A percentile compares a stretch with the other conserved stretches of the same genome.
phyloP scores from a whole-genome alignment of 1,140 invertebrate species.

The Drosophila novamexicana region DNA sequence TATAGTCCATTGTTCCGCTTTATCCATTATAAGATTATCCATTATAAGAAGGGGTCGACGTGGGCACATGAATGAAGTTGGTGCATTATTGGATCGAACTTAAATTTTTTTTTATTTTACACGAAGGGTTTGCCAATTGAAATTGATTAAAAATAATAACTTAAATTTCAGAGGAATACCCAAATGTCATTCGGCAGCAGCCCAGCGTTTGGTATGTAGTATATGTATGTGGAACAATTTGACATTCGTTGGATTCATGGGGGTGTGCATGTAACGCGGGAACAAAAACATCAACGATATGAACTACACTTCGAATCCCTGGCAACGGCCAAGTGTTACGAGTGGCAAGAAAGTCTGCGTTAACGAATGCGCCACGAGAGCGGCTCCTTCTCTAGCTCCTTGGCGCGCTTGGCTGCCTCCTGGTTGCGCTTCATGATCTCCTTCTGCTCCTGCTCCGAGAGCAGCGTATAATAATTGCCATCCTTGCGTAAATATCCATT shows the following conservation, averaged over 20 bases:
- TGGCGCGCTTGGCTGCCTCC: conserved; percentile 59
- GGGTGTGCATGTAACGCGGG: background rate
- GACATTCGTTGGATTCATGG: conserved; percentile 16
- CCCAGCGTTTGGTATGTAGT: conserved; percentile 6
- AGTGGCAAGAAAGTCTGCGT: background rate
- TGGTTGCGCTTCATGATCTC: conserved; percentile 60
- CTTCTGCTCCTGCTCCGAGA: conserved; percentile 59
- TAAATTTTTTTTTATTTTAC: conserved; percentile 60
- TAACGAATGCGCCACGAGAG: conserved; percentile 66
- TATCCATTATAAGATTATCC: too few species aligned
- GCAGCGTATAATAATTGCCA: conserved; percentile 60
- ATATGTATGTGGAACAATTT: background rate
- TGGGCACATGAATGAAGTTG: background rate
- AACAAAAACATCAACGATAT: conserved; percentile 21
- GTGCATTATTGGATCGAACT: conserved; percentile 27
- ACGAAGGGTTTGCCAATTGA: conserved; percentile 50
- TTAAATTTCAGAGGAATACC: conserved; percentile 44
- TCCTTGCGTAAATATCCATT: conserved; percentile 66
- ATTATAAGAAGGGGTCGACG: too few species aligned
- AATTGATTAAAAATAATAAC: conserved; percentile 54
- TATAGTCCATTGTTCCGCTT: background rate
- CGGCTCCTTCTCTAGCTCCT: conserved; percentile 68
- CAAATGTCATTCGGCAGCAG: conserved; percentile 22
- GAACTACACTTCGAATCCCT: conserved; percentile 9
- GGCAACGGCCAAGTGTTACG: background rate